A percentile compares a stretch with the other conserved stretches of the same genome.
These are phyloP conservation scores for Tachyglossus aculeatus DNA, from an alignment of 2,797 vertebrate genomes.

Conservation along the genomic window DNA sequence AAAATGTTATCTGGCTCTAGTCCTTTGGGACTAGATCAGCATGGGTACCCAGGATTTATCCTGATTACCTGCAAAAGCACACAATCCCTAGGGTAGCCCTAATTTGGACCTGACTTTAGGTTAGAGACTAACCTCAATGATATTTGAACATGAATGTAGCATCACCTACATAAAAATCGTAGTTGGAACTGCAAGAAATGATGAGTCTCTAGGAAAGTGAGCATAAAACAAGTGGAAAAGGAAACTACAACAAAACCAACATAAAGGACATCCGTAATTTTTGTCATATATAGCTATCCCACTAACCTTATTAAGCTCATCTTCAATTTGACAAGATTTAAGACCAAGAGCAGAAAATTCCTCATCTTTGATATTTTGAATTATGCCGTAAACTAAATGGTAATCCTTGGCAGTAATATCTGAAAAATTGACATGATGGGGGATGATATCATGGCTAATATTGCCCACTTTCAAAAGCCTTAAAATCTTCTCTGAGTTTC, in stretches of 20 bases:
- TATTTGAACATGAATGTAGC: no score
- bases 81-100: no score
- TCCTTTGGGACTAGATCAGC: no score
- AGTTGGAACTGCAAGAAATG: neutral
- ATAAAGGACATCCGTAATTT: neutral
- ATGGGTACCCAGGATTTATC: no score
- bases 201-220: neutral
- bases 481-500: slow-evolving; percentile 86
- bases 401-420: slow-evolving; percentile 85
- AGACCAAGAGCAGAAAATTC: slow-evolving; percentile 81
- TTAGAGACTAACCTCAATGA: no score
- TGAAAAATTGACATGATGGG: slow-evolving; percentile 89
- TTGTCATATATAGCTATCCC: neutral
- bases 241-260: neutral
- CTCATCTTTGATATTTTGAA: slow-evolving; percentile 80
- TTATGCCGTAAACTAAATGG: slow-evolving; percentile 82
- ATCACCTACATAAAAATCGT: no score
- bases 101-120: no score
- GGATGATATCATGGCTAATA: slow-evolving; percentile 81
- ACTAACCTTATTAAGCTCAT: slow-evolving; percentile 92
- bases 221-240: neutral
- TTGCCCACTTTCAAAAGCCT: slow-evolving; percentile 80
- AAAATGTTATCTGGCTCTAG: no score
- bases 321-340: slow-evolving; percentile 86
- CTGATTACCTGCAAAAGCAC: no score